Conservation (phyloP, 1,140 invertebrate genomes). For the Andricus grossulariae region DNA sequence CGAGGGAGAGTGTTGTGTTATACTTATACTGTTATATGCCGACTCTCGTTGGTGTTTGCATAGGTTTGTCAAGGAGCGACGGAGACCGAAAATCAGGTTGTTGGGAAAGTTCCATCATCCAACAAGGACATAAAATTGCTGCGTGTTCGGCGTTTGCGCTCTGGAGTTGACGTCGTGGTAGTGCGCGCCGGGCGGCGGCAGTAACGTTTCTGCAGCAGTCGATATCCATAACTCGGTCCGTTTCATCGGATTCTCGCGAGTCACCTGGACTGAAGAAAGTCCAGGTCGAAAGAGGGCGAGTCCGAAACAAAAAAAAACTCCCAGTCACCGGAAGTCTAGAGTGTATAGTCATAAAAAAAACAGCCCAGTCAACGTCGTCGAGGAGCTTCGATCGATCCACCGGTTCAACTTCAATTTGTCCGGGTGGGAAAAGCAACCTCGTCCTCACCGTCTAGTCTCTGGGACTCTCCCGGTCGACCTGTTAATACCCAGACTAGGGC, state of each 20-base stretch:
- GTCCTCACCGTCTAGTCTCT: slow-evolving; percentile 31
- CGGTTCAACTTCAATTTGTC: neutral
- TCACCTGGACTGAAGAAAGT: slow-evolving; percentile 39
- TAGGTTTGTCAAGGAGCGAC: slow-evolving; percentile 33
- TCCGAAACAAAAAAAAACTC: neutral
- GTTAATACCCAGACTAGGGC: neutral
- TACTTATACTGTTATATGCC: neutral
- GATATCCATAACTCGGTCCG: slow-evolving; percentile 61
- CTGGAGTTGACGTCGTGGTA: slow-evolving; percentile 41
- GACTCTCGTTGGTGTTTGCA: slow-evolving; percentile 10
- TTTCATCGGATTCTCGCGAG: slow-evolving; percentile 39
- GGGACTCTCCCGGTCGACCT: neutral
- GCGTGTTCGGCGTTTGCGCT: slow-evolving; percentile 60
- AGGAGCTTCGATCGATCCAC: slow-evolving; percentile 33
- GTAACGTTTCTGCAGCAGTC: slow-evolving; percentile 64
- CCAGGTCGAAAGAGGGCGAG: slow-evolving; percentile 27
- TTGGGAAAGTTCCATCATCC: neutral
- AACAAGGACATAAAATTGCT: slow-evolving; percentile 23
- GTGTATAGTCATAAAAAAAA: neutral
- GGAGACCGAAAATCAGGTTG: slow-evolving; percentile 27
- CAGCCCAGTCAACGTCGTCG: neutral
- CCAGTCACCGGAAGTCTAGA: too few relatives aligned
- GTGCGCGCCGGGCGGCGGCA: slow-evolving; percentile 66
- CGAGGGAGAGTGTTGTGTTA: slow-evolving; percentile 16
- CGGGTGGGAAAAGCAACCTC: neutral